Base-by-base conservation (phyloP, 2,888 invertebrate species). In the Erebia ligea region DNA sequence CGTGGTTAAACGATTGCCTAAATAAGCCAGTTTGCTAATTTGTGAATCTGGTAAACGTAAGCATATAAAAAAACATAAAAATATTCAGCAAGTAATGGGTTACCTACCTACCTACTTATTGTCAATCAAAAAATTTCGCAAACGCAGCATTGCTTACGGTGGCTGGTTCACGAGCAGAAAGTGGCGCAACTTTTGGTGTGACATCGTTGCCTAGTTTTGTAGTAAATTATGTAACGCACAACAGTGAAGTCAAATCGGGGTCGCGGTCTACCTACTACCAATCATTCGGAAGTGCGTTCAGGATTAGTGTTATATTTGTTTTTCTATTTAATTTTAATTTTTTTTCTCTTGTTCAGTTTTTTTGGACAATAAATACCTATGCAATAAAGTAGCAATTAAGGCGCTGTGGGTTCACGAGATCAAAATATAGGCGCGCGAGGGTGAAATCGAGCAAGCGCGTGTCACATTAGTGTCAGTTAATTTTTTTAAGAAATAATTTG, bases 191-290 rank as follows among this genome's bases (percentile, higher is more conserved):
- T 86, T 89, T 91, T 90, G 88, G 85, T 85, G 86, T 92, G 92
- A 92, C 93, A 93, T 92, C 90, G 88, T 93, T 92, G 90, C 93
- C 93, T 92, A 92, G 91, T 91, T 93, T 80, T 86, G 84, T 87
- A 88, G 85, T 84, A 81, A 85, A 84, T 92, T 92, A 93, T 92
- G 91, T 92, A 93, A 93, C 82, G 80, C 83, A 89, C 88, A 90
- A 90, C 87, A 91, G 87, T 91, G 91, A 90, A 83, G 82, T 80
- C 81, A 86, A 88, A 93, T 88, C 87, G 91, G 87, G 92, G 92
- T 87, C 91, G 87, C 85, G 84, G 83, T 82, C 85, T 83, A 34
- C 34, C 6, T 45, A 83, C 80, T 79, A 77, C 73, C 72, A 75
- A 74, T 74, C 76, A 79, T 79, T 84, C 83, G 87, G 86, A 83